A percentile compares a stretch with the other conserved stretches of the same genome.
phyloP scores from a whole-genome alignment of 2,113 vertebrate species.

The Rhineura floridana region DNA sequence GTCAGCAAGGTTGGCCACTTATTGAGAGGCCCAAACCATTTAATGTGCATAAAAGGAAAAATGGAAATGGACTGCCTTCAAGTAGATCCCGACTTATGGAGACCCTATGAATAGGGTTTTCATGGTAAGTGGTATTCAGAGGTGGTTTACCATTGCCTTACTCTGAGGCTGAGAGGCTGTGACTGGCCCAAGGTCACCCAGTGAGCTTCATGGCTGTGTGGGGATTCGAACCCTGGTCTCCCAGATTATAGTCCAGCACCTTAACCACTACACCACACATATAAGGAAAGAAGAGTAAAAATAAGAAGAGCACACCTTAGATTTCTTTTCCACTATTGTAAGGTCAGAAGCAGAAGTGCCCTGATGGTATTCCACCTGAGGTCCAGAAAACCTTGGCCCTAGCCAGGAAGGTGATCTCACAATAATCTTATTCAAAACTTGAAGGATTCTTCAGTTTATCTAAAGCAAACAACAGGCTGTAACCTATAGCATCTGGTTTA shows the following conservation, averaged over 20 bases:
- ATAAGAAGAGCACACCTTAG: not conserved
- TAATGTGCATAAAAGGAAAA: not conserved
- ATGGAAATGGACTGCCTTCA: too few relatives aligned
- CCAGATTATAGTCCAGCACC: too few relatives aligned
- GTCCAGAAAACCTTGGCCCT: not conserved
- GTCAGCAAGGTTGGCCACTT: not conserved
- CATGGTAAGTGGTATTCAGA: too few relatives aligned
- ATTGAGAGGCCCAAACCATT: not conserved
- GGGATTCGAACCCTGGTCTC: too few relatives aligned
- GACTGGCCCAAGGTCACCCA: too few relatives aligned
- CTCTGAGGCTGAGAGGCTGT: too few relatives aligned
- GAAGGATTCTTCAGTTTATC: not conserved
- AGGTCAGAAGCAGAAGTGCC: not conserved
- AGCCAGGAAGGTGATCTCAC: not conserved
- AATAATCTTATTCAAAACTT: not conserved
- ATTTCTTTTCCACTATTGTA: not conserved
- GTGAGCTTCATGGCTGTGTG: too few relatives aligned
- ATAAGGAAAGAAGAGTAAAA: too few relatives aligned
- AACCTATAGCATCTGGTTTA: not conserved
- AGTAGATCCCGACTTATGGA: too few relatives aligned
- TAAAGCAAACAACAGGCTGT: not conserved
- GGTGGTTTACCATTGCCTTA: too few relatives aligned
- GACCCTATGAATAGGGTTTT: too few relatives aligned
- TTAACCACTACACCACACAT: too few relatives aligned
- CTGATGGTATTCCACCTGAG: not conserved